Percentiles rank a stretch among this genome's conserved stretches.
phyloP scores from a whole-genome alignment of 2,888 invertebrate species.

The Mesochorus sp. region DNA sequence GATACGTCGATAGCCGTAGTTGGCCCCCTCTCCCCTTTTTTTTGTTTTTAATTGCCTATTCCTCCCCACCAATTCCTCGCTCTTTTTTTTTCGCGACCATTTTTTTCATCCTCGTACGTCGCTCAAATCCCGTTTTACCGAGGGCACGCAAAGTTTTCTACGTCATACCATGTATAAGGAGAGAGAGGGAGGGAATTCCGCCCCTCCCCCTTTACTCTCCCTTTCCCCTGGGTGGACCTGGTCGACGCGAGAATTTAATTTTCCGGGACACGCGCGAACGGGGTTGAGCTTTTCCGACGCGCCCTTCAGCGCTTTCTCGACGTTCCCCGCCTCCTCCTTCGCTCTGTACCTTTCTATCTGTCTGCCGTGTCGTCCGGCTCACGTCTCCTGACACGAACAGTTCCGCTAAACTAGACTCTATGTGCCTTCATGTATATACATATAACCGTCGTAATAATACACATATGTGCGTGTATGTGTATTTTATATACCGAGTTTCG shows the following conservation, averaged over 20 bases:
- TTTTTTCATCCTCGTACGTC: too few species aligned
- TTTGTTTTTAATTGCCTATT: not conserved
- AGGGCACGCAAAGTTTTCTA: not conserved
- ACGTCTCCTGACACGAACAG: conserved; percentile 42
- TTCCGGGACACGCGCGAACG: conserved; percentile 17
- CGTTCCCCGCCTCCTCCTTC: not conserved
- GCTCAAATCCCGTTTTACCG: too few species aligned
- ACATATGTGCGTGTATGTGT: not conserved
- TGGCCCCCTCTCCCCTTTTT: too few species aligned
- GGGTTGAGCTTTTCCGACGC: conserved; percentile 5
- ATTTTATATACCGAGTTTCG: not conserved
- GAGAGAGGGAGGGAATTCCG: too few species aligned
- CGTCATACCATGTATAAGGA: not conserved
- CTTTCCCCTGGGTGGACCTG: not conserved
- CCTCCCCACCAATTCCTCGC: not conserved
- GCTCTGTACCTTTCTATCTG: not conserved
- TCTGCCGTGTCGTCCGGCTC: not conserved
- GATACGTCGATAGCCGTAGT: not conserved
- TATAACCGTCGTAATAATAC: not conserved
- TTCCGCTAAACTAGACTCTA: conserved; percentile 20
- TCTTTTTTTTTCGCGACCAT: too few species aligned
- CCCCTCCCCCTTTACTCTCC: too few species aligned
- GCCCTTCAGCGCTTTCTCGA: conserved; percentile 43
- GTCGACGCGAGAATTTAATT: conserved; percentile 52
- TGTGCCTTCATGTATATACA: not conserved